phyloP scores from a whole-genome alignment of 2,797 vertebrate genomes.

The Megalops cyprinoides region DNA sequence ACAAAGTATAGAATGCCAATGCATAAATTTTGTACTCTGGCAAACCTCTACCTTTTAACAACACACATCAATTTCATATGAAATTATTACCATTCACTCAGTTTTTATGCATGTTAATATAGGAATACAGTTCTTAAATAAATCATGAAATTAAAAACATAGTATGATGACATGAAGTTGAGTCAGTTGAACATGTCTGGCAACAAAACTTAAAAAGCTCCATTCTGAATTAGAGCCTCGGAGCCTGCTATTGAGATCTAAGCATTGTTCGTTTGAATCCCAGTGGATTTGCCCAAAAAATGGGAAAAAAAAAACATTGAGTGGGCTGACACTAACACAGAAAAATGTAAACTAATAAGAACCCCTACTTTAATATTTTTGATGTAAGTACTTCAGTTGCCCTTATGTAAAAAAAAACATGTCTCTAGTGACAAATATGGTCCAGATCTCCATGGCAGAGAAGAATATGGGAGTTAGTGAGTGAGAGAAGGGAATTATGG shows the following conservation, averaged over 20 bases:
- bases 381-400: constrained; percentile 47
- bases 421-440: neutral
- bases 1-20: neutral
- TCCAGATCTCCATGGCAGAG: too few species aligned
- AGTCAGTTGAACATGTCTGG: too few species aligned
- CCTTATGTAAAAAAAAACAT: constrained; percentile 27
- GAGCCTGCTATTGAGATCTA: too few species aligned
- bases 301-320: neutral
- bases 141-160: too few species aligned
- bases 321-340: neutral
- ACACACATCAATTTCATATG: neutral
- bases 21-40: too few species aligned
- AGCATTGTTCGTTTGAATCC: too few species aligned
- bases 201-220: too few species aligned
- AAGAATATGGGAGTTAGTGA: neutral
- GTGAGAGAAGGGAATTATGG: neutral
- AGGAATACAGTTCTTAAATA: too few species aligned
- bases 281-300: too few species aligned
- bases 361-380: neutral
- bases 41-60: neutral
- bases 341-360: neutral
- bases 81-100: neutral
- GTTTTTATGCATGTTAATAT: neutral
- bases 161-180: too few species aligned
- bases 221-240: too few species aligned